Conservation (phyloP, 2,888 invertebrate species). For the Drosophila limbata region DNA sequence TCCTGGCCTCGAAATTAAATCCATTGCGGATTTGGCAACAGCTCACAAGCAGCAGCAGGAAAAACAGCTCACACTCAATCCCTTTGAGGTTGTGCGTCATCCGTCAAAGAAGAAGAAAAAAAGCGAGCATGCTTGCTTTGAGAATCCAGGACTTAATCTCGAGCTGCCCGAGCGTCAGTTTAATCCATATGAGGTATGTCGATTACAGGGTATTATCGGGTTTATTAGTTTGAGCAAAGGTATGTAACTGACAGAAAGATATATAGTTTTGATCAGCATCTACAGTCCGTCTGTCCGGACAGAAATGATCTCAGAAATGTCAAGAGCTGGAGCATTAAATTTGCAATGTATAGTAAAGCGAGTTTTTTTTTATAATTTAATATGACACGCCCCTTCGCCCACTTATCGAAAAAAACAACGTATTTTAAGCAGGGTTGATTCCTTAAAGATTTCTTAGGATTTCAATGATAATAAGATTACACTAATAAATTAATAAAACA, state of each 20-base stretch:
- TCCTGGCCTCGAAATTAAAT: conserved; percentile 83
- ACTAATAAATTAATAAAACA: too few species aligned
- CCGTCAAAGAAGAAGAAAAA: conserved; percentile 85
- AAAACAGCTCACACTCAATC: conserved; percentile 68
- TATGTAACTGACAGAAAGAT: neutral
- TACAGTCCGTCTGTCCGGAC: too few species aligned
- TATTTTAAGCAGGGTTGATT: too few species aligned
- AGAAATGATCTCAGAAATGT: too few species aligned
- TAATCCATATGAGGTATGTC: conserved; percentile 84
- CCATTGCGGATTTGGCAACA: conserved; percentile 76
- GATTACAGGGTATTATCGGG: neutral
- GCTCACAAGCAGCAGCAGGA: conserved; percentile 15
- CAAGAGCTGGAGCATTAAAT: too few species aligned
- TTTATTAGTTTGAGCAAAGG: neutral
- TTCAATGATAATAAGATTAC: too few species aligned
- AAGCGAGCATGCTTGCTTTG: conserved; percentile 83
- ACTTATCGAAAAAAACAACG: too few species aligned
- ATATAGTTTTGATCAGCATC: neutral
- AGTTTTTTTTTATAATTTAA: too few species aligned
- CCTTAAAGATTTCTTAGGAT: too few species aligned
- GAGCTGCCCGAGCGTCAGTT: conserved; percentile 84
- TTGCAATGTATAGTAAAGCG: too few species aligned
- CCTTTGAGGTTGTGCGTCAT: conserved; percentile 84
- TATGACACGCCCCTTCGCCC: too few species aligned
- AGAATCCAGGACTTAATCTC: conserved; percentile 84